Evolutionary conservation across 2,888 invertebrate genomes (phyloP).

Genomic region (Eupithecia centaureata): DNA sequence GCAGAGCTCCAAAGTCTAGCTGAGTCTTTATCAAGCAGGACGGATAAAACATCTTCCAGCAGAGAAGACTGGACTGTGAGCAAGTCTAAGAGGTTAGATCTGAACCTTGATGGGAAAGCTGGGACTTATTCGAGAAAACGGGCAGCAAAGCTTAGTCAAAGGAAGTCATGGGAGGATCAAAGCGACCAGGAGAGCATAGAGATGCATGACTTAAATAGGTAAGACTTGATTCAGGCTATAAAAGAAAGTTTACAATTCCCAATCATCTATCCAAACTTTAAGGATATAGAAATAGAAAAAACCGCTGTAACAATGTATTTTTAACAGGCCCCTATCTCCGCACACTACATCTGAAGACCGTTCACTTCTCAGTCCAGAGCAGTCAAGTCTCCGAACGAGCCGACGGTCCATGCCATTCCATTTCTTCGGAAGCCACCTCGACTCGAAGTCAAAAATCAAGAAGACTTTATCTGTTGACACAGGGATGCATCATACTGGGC

Average conservation of each 20-base stretch:
- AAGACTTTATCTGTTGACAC: conserved; percentile 81
- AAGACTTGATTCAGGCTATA: conserved; percentile 18
- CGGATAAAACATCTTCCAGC: conserved; percentile 75
- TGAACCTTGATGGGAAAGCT: conserved; percentile 77
- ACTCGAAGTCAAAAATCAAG: conserved; percentile 77
- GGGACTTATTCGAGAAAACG: conserved; percentile 80
- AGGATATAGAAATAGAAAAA: background rate
- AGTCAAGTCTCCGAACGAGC: conserved; percentile 67
- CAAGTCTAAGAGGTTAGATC: conserved; percentile 74
- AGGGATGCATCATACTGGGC: conserved; percentile 81
- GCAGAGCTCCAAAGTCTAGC: conserved; percentile 77
- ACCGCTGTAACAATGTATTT: background rate
- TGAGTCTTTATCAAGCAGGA: conserved; percentile 66
- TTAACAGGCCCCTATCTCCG: conserved; percentile 74
- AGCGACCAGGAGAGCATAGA: conserved; percentile 88
- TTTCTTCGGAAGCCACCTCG: conserved; percentile 77
- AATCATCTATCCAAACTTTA: background rate
- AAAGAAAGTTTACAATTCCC: background rate
- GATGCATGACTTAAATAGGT: conserved; percentile 86
- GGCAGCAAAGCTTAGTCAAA: conserved; percentile 77
- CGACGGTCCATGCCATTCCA: conserved; percentile 70
- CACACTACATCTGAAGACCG: conserved; percentile 76
- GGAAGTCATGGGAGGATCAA: conserved; percentile 88
- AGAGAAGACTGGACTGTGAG: conserved; percentile 75
- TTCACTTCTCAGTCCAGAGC: conserved; percentile 76